Base-by-base conservation (phyloP, 2,113 vertebrate species). In the Urocitellus parryii region DNA sequence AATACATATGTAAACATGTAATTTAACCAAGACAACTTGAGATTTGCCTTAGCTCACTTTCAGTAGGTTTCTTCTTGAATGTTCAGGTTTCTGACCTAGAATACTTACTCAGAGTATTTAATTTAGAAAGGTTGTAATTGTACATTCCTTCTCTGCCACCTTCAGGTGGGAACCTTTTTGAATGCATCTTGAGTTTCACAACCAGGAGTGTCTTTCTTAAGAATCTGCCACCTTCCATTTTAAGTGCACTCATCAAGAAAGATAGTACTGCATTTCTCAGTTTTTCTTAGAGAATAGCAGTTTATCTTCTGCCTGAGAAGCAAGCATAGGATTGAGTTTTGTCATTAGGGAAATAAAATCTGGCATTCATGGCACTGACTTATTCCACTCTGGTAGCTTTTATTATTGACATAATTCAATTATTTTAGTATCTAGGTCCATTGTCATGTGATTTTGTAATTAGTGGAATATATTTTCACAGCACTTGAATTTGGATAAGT, bases 1-100 rank as follows among this genome's bases (percentile, higher is more conserved):
- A 88, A 45, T n/a, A 95, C 70, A 80, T 76, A 63, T 16, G 82
- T 90, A 32, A 65, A 73, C 94, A 74, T 68, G 16, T 18, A 88
- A 72, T 74, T 93, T 86, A 67, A 86, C 14, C 17, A 51, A 65
- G 63, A 27, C 34, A 39, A 7, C 37, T 42, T 73, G 39, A 56
- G 11, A 27, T 86, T 90, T 74, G 29, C 18, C 45, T 94, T 14
- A 42, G 32, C 34, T 85, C 73, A 48, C 10, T 80, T 85, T 51
- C 70, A 13, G 48, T 14, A 85, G 73, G 1, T 7, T 80, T 73
- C 34, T 92, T 53, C 29, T 22, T 74, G 42, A 63, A 32, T 81
- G 29, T 20, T 25, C 24, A 72, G 73, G 22, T 4, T 14, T 8
- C 13, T 85, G 79, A 68, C 51, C 34, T 34, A 86, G 34, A 58